Evolutionary conservation across 2,113 vertebrate species (phyloP), one percentile per base, ranked within the genome.

Genomic region (Dinomys branickii): DNA sequence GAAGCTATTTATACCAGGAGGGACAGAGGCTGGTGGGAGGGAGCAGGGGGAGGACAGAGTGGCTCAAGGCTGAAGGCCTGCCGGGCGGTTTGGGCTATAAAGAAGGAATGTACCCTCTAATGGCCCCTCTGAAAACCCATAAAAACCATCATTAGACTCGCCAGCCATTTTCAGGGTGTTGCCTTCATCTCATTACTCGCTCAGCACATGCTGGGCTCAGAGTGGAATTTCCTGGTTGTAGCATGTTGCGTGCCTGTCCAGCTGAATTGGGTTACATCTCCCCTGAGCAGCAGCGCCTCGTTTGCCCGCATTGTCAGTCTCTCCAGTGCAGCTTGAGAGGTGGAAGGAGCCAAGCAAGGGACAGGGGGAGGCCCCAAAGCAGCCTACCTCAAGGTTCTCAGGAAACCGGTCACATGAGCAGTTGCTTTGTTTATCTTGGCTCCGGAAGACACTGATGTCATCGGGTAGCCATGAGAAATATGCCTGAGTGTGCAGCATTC

Each of bases 371-470:
- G 54, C 85, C 41, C 75, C 61, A 13, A 20, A 44, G 35, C 30
- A 7, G 0, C 38, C 81, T 59, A 38, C 80, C 19, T 24, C 61
- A 4, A 12, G 1, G 28, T 67, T 92, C 90, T 90, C 26, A 0
- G 86, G 90, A 92, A 95, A 24, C 59, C 24, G 56, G 90, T 92
- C 86, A 67, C n/a, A 4, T 58, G 89, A 65, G 44, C 5, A 14
- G 26, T 7, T 47, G 33, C 56, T 20, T 11, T 93, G 88, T 97
- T 96, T 77, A 85, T 94, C 92, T 97, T 97, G 98, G 97, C 97
- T 80, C 20, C 28, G n/a, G 67, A 95, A 89, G 7, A 59, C 73
- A 5, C 71, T 92, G 92, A 95, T 47, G n/a, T 97, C 96, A 97
- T 83, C 7, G 1, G 1, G 56, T 44, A 63, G 50, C 91, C 67